Conservation (phyloP, 2,888 invertebrate species). For the Rotaria sp. region DNA sequence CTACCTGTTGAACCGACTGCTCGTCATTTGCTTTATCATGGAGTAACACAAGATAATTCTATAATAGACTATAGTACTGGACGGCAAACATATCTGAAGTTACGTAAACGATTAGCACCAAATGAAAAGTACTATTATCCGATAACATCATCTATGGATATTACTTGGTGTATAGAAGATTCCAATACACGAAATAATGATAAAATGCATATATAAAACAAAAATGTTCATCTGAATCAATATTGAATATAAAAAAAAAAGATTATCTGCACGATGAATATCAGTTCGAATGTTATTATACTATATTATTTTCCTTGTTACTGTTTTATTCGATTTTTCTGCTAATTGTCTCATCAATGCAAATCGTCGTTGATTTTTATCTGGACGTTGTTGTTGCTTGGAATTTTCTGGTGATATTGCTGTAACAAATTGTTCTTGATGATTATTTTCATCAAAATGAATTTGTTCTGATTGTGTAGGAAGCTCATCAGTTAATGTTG, state of each 20-base stretch:
- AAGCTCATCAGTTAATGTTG: background rate
- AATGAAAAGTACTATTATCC: background rate
- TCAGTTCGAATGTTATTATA: background rate
- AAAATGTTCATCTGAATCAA: background rate
- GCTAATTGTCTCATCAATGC: constrained; percentile 27
- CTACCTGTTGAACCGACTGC: background rate
- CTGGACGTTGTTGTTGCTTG: background rate
- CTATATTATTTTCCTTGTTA: background rate
- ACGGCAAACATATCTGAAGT: background rate
- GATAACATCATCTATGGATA: background rate
- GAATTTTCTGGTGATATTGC: background rate
- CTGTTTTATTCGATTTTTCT: constrained; percentile 1
- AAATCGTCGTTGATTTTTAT: constrained; percentile 4
- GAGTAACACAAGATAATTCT: background rate
- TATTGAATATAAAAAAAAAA: background rate
- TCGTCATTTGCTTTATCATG: background rate
- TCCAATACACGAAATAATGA: background rate
- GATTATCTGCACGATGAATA: background rate
- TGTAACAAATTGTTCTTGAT: background rate
- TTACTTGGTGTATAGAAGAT: background rate
- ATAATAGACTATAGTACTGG: background rate
- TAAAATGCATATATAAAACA: background rate
- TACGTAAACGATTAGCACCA: background rate
- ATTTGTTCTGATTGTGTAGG: background rate
- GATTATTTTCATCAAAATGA: background rate